These are phyloP conservation scores for Drosophila obscura DNA, from an alignment of 1,140 invertebrate genomes.

Conservation along the genomic window DNA sequence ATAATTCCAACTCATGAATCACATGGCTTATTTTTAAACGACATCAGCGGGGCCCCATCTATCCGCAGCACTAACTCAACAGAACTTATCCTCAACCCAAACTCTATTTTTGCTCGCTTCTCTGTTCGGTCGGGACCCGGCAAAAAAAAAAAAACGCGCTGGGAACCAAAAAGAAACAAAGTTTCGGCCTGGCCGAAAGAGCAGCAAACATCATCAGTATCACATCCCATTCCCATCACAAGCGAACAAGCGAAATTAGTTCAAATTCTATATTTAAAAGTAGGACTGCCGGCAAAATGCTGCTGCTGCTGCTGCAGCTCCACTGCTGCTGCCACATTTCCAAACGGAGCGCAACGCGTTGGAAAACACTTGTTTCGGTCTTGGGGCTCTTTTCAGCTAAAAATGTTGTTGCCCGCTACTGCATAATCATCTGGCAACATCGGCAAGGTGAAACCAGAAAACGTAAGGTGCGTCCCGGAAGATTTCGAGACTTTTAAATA, in stretches of 20 bases:
- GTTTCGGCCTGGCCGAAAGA: slow-evolving; percentile 41
- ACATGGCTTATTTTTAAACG: slow-evolving; percentile 73
- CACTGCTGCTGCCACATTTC: slow-evolving; percentile 48
- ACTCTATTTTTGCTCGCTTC: slow-evolving; percentile 75
- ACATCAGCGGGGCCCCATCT: slow-evolving; percentile 54
- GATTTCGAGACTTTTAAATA: slow-evolving; percentile 8
- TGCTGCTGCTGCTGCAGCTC: slow-evolving; percentile 47
- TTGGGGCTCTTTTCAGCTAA: slow-evolving; percentile 41
- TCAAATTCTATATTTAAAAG: slow-evolving; percentile 81
- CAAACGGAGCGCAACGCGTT: slow-evolving; percentile 74
- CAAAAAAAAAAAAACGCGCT: slow-evolving; percentile 33
- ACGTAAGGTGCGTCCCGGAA: slow-evolving; percentile 15
- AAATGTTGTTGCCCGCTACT: slow-evolving; percentile 36
- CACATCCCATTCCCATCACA: slow-evolving; percentile 32
- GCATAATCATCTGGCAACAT: slow-evolving; percentile 38
- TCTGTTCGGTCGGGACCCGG: slow-evolving; percentile 50
- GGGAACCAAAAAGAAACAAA: slow-evolving; percentile 31
- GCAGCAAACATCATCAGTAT: slow-evolving; percentile 48
- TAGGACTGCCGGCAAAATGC: slow-evolving; percentile 79
- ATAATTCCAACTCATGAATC: slow-evolving; percentile 75
- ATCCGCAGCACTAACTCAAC: slow-evolving; percentile 36
- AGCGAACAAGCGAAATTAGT: slow-evolving; percentile 73
- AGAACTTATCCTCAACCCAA: slow-evolving; percentile 41
- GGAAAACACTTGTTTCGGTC: slow-evolving; percentile 76
- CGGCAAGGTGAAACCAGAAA: slow-evolving; percentile 43